Evolutionary conservation across 2,888 invertebrate genomes (phyloP).

Genomic region (Campopleginae sp.): DNA sequence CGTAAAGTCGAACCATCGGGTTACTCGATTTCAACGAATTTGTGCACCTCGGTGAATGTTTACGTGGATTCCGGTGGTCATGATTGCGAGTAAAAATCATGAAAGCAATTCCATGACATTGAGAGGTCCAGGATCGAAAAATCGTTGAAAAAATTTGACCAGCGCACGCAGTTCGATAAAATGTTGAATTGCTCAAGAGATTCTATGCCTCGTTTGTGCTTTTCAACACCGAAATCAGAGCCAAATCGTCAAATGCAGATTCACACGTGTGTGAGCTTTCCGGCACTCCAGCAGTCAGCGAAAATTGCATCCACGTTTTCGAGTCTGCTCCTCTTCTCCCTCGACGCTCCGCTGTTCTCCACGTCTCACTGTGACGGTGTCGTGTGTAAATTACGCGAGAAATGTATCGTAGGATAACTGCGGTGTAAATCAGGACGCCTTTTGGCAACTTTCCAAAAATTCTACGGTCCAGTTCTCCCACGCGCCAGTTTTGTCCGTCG

Average conservation of each 20-base stretch:
- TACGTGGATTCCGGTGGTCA: not conserved
- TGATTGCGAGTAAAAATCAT: not conserved
- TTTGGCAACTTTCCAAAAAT: slow-evolving; percentile 67
- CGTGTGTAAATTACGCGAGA: slow-evolving; percentile 61
- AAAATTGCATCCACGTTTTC: slow-evolving; percentile 34
- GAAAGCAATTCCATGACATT: not conserved
- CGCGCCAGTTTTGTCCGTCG: slow-evolving; percentile 23
- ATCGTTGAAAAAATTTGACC: slow-evolving; percentile 2
- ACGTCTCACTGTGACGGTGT: slow-evolving; percentile 31
- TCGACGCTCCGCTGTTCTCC: not conserved
- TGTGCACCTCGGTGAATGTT: not conserved
- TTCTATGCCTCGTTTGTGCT: not conserved
- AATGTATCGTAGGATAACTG: slow-evolving; percentile 65
- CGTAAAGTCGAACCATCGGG: not conserved
- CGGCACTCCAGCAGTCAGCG: slow-evolving; percentile 18
- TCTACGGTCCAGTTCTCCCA: slow-evolving; percentile 43
- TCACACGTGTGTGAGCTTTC: slow-evolving; percentile 19
- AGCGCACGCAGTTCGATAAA: not conserved
- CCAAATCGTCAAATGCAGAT: slow-evolving; percentile 29
- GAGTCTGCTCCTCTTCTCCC: not conserved
- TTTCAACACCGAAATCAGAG: slow-evolving; percentile 14
- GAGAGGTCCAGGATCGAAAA: not conserved
- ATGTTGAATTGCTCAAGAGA: not conserved
- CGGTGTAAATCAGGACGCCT: slow-evolving; percentile 64
- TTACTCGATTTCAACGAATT: not conserved